phyloP scores from a whole-genome alignment of 1,140 invertebrate species.

The Cataglyphis hispanica region DNA sequence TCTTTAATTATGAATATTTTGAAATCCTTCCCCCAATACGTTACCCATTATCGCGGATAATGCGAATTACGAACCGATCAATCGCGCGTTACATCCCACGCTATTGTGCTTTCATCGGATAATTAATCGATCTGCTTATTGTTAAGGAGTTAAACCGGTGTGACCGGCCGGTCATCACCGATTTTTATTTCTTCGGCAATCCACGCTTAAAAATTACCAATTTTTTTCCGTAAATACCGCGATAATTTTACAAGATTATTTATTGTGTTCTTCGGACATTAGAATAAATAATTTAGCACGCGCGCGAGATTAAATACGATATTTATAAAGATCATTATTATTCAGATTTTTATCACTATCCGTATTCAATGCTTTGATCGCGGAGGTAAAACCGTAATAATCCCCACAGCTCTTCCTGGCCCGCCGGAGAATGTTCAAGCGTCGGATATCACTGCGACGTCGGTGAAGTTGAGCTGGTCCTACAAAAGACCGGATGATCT shows the following conservation, averaged over 20 bases:
- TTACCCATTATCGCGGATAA: constrained; percentile 39
- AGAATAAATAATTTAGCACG: background rate
- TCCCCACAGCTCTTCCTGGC: constrained; percentile 93
- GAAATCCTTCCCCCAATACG: background rate
- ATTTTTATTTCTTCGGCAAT: too few relatives aligned
- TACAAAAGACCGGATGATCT: constrained; percentile 94
- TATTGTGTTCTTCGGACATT: background rate
- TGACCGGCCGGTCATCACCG: too few relatives aligned
- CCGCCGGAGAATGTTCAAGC: constrained; percentile 95
- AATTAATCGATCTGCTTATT: constrained; percentile 58
- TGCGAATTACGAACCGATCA: constrained; percentile 54
- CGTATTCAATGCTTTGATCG: background rate
- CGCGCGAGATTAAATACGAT: background rate
- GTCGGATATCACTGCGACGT: constrained; percentile 97
- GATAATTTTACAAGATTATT: background rate
- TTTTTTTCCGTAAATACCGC: too few relatives aligned
- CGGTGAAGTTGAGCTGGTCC: constrained; percentile 96
- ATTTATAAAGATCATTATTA: background rate
- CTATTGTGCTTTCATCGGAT: background rate
- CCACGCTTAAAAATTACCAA: too few relatives aligned
- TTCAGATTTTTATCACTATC: background rate
- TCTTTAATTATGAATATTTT: constrained; percentile 25
- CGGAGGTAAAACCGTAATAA: constrained; percentile 21
- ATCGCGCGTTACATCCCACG: constrained; percentile 31
- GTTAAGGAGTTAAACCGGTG: too few relatives aligned